Evolutionary conservation across 2,888 invertebrate species (phyloP).

Genomic region (Synanthedon vespiformis): DNA sequence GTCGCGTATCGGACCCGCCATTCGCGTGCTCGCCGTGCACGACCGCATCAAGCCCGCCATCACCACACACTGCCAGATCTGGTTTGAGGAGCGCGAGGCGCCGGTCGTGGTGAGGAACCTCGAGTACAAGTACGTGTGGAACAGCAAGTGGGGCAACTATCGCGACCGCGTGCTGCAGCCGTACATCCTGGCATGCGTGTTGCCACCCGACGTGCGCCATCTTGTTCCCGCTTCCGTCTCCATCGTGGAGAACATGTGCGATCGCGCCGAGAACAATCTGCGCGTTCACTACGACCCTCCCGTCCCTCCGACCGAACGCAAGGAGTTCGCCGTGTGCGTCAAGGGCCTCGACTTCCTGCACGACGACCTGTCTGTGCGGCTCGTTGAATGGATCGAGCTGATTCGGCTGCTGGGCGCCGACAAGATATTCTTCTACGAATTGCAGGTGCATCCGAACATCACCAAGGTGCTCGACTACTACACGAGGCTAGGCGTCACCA

Average conservation of each 20-base stretch:
- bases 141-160: constrained; percentile 94
- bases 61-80: constrained; percentile 87
- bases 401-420: constrained; percentile 88
- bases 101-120: constrained; percentile 85
- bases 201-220: constrained; percentile 80
- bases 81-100: constrained; percentile 87
- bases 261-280: constrained; percentile 86
- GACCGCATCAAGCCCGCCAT: constrained; percentile 88
- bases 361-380: constrained; percentile 88
- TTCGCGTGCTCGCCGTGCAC: constrained; percentile 89
- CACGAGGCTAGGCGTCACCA: constrained; percentile 74
- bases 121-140: constrained; percentile 95
- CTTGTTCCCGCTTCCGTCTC: constrained; percentile 86
- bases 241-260: constrained; percentile 86
- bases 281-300: constrained; percentile 85
- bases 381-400: constrained; percentile 95
- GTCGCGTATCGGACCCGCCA: constrained; percentile 84
- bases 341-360: constrained; percentile 94
- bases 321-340: constrained; percentile 92
- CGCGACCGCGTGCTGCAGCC: constrained; percentile 92
- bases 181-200: constrained; percentile 88
- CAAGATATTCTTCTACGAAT: constrained; percentile 90
- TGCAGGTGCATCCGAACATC: constrained; percentile 93
- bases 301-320: constrained; percentile 59
- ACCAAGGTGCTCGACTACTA: constrained; percentile 83